Conservation (phyloP, 2,113 vertebrate genomes). For the Cephalopterus ornatus region DNA sequence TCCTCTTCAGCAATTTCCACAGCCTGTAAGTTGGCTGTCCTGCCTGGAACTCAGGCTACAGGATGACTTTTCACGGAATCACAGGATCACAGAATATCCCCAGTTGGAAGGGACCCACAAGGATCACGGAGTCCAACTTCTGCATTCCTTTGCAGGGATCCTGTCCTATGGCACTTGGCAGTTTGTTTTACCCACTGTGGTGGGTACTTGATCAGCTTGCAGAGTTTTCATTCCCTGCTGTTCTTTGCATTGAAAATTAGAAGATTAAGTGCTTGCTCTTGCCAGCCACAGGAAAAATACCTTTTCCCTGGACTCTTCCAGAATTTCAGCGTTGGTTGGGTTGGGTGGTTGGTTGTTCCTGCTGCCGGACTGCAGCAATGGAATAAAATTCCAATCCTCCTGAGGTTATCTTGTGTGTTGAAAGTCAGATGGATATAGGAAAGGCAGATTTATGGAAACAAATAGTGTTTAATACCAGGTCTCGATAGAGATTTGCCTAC, state of each 20-base stretch:
- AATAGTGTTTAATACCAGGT: neutral
- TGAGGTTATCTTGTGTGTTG: neutral
- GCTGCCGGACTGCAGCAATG: neutral
- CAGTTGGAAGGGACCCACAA: rapidly evolving
- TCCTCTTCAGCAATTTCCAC: neutral
- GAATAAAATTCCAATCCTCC: neutral
- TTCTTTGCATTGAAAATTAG: neutral
- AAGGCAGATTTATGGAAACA: neutral
- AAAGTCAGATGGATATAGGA: neutral
- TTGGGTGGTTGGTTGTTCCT: neutral
- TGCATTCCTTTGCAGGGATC: slow-evolving; percentile 36
- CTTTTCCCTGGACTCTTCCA: neutral
- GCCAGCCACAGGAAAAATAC: neutral
- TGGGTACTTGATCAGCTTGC: neutral
- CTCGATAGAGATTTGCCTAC: neutral
- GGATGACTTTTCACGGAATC: neutral
- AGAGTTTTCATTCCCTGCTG: neutral
- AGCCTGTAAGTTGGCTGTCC: rapidly evolving
- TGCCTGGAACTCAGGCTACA: neutral
- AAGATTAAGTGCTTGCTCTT: slow-evolving; percentile 4
- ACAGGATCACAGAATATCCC: neutral
- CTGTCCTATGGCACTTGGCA: slow-evolving; percentile 49
- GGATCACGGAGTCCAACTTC: rapidly evolving
- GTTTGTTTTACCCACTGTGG: slow-evolving; percentile 41
- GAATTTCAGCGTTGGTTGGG: neutral